These are phyloP conservation scores for Antheraea mylitta DNA, from an alignment of 1,140 invertebrate species.

Conservation along the genomic window DNA sequence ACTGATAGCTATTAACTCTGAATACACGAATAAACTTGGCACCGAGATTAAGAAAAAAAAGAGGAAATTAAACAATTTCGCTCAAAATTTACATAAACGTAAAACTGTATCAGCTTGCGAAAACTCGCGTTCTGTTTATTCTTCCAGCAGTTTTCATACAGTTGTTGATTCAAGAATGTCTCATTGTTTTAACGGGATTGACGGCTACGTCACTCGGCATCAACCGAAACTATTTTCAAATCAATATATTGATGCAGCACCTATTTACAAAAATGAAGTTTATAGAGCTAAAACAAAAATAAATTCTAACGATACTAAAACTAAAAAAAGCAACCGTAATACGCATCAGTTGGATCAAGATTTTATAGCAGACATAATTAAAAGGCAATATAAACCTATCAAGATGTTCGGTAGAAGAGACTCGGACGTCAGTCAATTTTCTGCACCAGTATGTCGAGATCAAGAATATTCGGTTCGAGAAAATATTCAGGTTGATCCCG, in stretches of 20 bases:
- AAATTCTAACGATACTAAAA: slow-evolving; percentile 7
- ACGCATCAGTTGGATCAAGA: slow-evolving; percentile 43
- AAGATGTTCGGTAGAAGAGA: slow-evolving; percentile 52
- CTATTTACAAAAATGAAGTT: slow-evolving; percentile 17
- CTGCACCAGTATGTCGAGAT: slow-evolving; percentile 63
- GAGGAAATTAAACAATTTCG: slow-evolving; percentile 27
- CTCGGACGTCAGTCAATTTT: slow-evolving; percentile 60
- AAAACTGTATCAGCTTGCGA: slow-evolving; percentile 26
- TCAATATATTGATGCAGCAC: slow-evolving; percentile 17
- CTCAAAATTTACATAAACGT: slow-evolving; percentile 26
- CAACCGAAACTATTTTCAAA: slow-evolving; percentile 13
- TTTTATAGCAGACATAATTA: slow-evolving; percentile 66
- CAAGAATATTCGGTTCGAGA: slow-evolving; percentile 43
- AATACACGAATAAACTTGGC: neutral
- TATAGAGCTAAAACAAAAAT: slow-evolving; percentile 16
- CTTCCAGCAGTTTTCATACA: slow-evolving; percentile 41
- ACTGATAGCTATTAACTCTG: neutral
- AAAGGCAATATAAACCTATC: slow-evolving; percentile 57
- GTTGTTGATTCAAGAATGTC: slow-evolving; percentile 25
- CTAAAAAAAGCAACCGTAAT: slow-evolving; percentile 33
- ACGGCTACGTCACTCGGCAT: slow-evolving; percentile 2
- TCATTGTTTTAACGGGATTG: slow-evolving; percentile 10
- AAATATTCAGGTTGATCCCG: slow-evolving; percentile 38
- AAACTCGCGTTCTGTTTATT: slow-evolving; percentile 24
- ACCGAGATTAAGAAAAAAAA: slow-evolving; percentile 25